Percentiles rank a stretch among this genome's conserved stretches.
Conservation (phyloP, 2,888 invertebrate species). For the Athalia circularis region DNA sequence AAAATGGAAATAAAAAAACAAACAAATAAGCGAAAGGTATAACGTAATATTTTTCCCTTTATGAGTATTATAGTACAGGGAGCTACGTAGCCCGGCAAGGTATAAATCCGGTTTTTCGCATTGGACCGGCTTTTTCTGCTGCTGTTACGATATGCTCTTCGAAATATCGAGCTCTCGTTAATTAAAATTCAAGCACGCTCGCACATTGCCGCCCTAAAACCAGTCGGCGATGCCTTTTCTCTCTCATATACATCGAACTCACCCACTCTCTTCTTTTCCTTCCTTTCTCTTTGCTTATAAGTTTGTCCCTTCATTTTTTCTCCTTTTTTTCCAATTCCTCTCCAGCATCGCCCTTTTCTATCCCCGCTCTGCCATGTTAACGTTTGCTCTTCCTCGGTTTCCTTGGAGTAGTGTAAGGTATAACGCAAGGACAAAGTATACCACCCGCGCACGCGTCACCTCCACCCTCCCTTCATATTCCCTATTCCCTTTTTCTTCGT, state of each 20-base stretch:
- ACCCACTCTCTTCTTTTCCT: background rate
- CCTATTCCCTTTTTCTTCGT: background rate
- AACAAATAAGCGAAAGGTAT: too few species aligned
- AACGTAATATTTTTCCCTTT: background rate
- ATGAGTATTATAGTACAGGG: background rate
- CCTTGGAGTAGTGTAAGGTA: background rate
- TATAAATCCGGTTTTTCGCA: constrained; percentile 29
- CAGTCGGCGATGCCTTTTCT: constrained; percentile 2
- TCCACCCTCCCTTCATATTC: background rate
- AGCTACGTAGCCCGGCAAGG: background rate
- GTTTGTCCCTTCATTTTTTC: background rate
- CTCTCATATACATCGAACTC: background rate
- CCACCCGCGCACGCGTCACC: background rate
- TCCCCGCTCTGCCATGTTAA: background rate
- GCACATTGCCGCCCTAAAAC: constrained; percentile 42
- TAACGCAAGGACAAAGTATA: background rate
- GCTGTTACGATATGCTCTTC: background rate
- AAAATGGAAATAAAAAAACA: too few species aligned
- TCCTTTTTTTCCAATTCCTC: background rate
- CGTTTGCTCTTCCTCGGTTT: constrained; percentile 15
- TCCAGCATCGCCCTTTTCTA: background rate
- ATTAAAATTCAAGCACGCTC: constrained; percentile 40
- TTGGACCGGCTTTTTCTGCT: too few species aligned
- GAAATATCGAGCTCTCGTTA: constrained; percentile 38
- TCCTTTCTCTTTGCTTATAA: background rate